A percentile compares a stretch with the other conserved stretches of the same genome.
Conservation (phyloP, 1,140 invertebrate genomes). For the Lutraria rhynchaena region DNA sequence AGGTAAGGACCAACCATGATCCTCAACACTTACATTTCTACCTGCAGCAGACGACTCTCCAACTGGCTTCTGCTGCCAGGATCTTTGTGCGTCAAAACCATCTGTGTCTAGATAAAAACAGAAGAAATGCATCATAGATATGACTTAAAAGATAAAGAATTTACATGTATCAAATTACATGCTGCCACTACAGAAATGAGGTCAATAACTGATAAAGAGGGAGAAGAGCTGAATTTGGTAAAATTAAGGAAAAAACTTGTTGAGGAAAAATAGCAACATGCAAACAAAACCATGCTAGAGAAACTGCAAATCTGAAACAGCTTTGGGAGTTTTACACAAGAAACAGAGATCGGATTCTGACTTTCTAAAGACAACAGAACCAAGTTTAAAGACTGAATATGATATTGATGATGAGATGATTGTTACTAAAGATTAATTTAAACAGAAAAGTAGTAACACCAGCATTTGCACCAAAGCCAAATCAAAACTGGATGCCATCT, state of each 20-base stretch:
- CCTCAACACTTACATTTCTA: constrained; percentile 41
- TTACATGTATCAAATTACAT: neutral
- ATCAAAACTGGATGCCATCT: no score
- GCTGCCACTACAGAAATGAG: neutral
- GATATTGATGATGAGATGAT: no score
- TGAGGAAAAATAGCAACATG: neutral
- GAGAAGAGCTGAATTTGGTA: neutral
- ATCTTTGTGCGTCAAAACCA: constrained; percentile 5
- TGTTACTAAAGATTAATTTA: no score
- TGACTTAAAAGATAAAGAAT: neutral
- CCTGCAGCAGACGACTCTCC: neutral
- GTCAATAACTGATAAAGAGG: neutral
- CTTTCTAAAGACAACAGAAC: no score
- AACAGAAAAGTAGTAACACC: no score
- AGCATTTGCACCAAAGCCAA: no score
- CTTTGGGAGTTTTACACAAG: no score
- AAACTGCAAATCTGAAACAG: constrained; percentile 53
- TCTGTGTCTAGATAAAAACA: constrained; percentile 47
- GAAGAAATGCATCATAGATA: constrained; percentile 2
- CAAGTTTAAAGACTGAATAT: no score
- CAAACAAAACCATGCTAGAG: constrained; percentile 14
- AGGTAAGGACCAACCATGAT: constrained; percentile 47
- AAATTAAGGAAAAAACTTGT: neutral
- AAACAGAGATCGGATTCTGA: no score
- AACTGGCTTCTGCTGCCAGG: constrained; percentile 13